Percentiles rank a stretch among this genome's conserved stretches.
These are phyloP conservation scores for Steatocranus sp. DNA, from an alignment of 2,797 vertebrate genomes.

Conservation along the genomic window DNA sequence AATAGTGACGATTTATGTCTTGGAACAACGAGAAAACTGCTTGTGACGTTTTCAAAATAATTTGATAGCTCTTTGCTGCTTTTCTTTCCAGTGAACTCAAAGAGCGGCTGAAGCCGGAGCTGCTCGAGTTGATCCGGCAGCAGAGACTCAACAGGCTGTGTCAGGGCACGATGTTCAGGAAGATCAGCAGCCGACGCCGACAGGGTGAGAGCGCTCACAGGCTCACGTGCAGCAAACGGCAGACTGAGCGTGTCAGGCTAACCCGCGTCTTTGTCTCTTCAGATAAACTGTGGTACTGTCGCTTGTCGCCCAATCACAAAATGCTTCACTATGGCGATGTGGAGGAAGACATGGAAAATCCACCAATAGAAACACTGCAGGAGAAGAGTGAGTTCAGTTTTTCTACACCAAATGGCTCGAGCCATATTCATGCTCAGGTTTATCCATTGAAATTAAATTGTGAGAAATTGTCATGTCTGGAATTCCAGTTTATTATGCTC, in stretches of 20 bases:
- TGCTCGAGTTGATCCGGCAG: constrained; percentile 90
- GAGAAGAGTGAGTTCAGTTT: constrained; percentile 84
- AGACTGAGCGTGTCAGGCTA: not conserved
- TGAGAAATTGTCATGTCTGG: not conserved
- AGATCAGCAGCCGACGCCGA: constrained; percentile 92
- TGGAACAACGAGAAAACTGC: not conserved
- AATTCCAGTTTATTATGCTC: not conserved
- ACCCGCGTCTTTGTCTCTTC: not conserved
- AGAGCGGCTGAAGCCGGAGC: constrained; percentile 91
- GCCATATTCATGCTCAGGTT: not conserved
- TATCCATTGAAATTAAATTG: not conserved
- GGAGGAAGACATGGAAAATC: constrained; percentile 79
- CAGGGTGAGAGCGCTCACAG: constrained; percentile 77
- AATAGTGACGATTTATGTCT: not conserved
- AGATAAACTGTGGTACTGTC: constrained; percentile 98
- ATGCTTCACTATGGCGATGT: constrained; percentile 93
- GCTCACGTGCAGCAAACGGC: not conserved
- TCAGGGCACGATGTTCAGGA: constrained; percentile 91
- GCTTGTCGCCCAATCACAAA: constrained; percentile 95
- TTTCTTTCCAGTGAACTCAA: constrained; percentile 81
- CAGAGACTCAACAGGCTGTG: constrained; percentile 92
- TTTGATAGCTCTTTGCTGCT: not conserved
- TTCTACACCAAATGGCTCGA: not conserved
- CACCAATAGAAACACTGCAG: constrained; percentile 83
- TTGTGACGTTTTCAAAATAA: not conserved